phyloP scores from a whole-genome alignment of 2,113 vertebrate species.

The Mellivora capensis region DNA sequence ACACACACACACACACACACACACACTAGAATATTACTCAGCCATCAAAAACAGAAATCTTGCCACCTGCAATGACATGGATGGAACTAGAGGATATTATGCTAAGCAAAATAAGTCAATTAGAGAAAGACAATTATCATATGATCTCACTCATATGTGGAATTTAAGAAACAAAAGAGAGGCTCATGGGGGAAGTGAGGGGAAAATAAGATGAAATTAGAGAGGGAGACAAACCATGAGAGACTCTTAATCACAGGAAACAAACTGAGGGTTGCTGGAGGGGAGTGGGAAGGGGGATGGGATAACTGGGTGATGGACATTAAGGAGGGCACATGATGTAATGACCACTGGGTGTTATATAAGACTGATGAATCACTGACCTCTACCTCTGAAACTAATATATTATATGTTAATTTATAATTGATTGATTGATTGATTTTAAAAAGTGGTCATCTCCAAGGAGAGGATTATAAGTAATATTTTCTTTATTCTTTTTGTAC shows the following conservation, averaged over 20 bases:
- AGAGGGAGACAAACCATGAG: too few species aligned
- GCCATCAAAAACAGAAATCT: background rate
- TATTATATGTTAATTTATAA: background rate
- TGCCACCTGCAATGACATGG: background rate
- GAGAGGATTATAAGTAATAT: slow-evolving; percentile 11
- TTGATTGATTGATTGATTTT: background rate
- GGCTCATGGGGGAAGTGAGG: too few species aligned
- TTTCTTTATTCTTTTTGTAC: background rate
- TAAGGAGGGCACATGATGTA: too few species aligned
- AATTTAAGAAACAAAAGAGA: too few species aligned
- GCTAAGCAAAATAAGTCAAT: background rate
- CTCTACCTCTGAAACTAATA: background rate
- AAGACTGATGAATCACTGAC: background rate
- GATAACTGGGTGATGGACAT: too few species aligned
- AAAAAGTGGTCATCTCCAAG: background rate
- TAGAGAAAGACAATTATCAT: background rate
- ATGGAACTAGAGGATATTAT: background rate
- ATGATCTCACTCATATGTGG: background rate
- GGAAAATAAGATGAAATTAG: too few species aligned
- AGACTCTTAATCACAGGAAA: too few species aligned
- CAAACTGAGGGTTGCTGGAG: too few species aligned
- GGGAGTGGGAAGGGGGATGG: too few species aligned
- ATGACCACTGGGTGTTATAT: too few species aligned
- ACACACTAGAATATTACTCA: background rate
- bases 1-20: too few species aligned